Conservation (phyloP, 2,888 invertebrate genomes). For the Synanthedon formicaeformis region DNA sequence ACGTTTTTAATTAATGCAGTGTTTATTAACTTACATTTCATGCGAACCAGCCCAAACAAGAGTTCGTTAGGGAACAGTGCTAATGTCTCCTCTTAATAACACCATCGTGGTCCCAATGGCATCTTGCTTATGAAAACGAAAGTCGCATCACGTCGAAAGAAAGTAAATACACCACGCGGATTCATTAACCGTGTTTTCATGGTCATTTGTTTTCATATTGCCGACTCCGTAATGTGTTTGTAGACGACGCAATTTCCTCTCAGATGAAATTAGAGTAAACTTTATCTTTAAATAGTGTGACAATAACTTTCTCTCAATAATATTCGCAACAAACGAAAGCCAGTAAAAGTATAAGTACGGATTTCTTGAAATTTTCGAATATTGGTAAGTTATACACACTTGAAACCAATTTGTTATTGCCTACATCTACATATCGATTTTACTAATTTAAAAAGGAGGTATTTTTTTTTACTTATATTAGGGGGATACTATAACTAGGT, state of each 20-base stretch:
- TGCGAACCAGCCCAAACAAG: no score
- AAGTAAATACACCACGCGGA: slow-evolving; percentile 20
- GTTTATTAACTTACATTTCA: no score
- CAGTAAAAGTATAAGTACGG: no score
- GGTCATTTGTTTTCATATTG: slow-evolving; percentile 17
- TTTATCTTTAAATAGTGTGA: neutral
- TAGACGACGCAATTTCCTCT: slow-evolving; percentile 1
- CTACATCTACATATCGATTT: no score
- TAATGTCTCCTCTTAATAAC: neutral
- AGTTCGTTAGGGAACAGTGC: no score
- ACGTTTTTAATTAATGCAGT: no score
- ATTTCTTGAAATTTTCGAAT: no score
- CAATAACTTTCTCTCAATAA: neutral
- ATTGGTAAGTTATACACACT: no score
- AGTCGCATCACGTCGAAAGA: slow-evolving; percentile 28
- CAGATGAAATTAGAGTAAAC: slow-evolving; percentile 9
- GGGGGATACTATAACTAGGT: no score
- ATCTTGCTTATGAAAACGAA: slow-evolving; percentile 34
- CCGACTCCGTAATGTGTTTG: slow-evolving; percentile 4
- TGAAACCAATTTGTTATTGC: no score
- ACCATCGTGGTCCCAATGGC: neutral
- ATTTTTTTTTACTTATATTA: no score
- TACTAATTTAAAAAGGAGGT: no score
- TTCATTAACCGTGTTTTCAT: slow-evolving; percentile 29
- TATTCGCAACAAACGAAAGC: neutral